phyloP scores from a whole-genome alignment of 1,140 invertebrate species.

The Diorhabda sublineata region DNA sequence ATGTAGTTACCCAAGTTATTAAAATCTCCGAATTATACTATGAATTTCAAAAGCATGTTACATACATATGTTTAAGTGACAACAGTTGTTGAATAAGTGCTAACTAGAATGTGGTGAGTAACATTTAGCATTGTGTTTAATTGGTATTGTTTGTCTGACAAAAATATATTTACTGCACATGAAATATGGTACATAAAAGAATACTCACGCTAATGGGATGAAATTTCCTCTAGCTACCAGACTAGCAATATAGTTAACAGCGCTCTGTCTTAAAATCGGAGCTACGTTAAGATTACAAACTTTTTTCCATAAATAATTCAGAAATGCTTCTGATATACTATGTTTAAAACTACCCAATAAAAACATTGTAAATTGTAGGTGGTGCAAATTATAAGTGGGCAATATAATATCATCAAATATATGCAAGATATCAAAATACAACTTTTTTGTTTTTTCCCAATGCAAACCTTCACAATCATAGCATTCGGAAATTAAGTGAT shows the following conservation, averaged over 20 bases:
- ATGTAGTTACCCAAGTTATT: too few species aligned
- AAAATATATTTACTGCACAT: too few species aligned
- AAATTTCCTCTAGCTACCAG: slow-evolving; percentile 67
- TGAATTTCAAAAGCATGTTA: too few species aligned
- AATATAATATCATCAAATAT: slow-evolving; percentile 72
- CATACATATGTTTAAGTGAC: too few species aligned
- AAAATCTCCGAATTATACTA: too few species aligned
- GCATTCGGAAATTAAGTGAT: slow-evolving; percentile 55
- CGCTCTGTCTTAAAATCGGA: slow-evolving; percentile 62
- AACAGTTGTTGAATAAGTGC: too few species aligned
- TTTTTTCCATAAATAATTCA: slow-evolving; percentile 73
- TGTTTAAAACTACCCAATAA: slow-evolving; percentile 67
- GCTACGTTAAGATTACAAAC: slow-evolving; percentile 63
- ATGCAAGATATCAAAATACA: slow-evolving; percentile 53
- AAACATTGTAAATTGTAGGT: slow-evolving; percentile 78
- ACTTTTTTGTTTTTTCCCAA: slow-evolving; percentile 45
- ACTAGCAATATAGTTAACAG: slow-evolving; percentile 72
- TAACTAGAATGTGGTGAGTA: too few species aligned
- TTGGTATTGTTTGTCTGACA: too few species aligned
- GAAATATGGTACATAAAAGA: not conserved
- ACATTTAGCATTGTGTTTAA: too few species aligned
- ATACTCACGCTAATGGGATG: slow-evolving; percentile 60
- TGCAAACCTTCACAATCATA: slow-evolving; percentile 46
- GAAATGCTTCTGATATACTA: slow-evolving; percentile 62
- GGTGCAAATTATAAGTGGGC: slow-evolving; percentile 66